Base-by-base conservation (phyloP, 2,113 vertebrate genomes). In the Daubentonia madagascariensis region DNA sequence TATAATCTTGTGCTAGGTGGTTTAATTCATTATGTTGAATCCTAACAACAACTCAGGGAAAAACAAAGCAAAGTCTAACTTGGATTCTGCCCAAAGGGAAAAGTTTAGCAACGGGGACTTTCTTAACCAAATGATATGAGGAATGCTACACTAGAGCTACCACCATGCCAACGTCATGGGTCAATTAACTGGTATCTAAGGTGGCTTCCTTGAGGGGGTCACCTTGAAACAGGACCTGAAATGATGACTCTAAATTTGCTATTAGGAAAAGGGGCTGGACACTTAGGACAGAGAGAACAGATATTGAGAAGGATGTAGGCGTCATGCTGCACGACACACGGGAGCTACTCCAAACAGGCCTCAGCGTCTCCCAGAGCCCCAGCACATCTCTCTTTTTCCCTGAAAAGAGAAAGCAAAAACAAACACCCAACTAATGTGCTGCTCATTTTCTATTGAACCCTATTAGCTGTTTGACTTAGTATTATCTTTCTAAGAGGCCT, bases 11-110 rank as follows among this genome's bases (percentile, higher is more conserved):
- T 8, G 5, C n/a, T 65, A 76, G n/a, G 52, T 59, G 22, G 78
- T 78, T 94, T 89, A 45, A 92, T 85, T 67, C 48, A 65, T 94
- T 81, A 81, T 17, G 45, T 81, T 96, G 92, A 68, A 68, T 91
- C 48, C 48, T 75, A 89, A 79, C 59, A 50, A 43, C 85, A 89
- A 54, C n/a, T 73, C 32, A 59, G 59, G 10, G 40, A 30, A 78
- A 93, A 79, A 30, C 25, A 90, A 79, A 76, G 76, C n/a, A 63
- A 45, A 30, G 13, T 65, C 30, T 92, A 48, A 23, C 35, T 45
- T 35, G 35, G 11, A 59, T 81, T 96, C 72, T 85, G 59, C 57
- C 54, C 35, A 32, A 6, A 81, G 45, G 80, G 63, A 52, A 89
- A 88, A 67, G 30, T 68, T 54, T 63, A 84, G 30, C 40, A 52